phyloP scores from a whole-genome alignment of 2,113 vertebrate species.

The Litocranius walleri region DNA sequence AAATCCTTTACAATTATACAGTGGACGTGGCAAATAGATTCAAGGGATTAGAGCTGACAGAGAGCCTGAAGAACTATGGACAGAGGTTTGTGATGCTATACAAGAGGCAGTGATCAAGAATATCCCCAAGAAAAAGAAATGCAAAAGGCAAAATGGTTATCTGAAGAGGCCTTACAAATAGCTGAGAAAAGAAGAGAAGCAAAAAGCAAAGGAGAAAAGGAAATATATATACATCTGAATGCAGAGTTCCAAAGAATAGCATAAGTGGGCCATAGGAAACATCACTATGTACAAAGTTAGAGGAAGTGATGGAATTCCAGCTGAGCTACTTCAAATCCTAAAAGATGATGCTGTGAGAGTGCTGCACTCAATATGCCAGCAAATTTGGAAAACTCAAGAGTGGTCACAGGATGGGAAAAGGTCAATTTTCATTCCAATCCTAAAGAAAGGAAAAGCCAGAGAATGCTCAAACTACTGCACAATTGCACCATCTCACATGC shows the following conservation, averaged over 20 bases:
- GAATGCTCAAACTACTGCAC: background rate
- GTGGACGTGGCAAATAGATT: background rate
- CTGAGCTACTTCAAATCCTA: background rate
- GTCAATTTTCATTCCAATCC: background rate
- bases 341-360: background rate
- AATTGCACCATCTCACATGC: background rate
- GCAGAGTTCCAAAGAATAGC: background rate
- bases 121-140: background rate
- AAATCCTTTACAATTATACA: background rate
- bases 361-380: background rate
- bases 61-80: background rate
- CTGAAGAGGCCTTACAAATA: background rate
- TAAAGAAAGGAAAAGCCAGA: background rate
- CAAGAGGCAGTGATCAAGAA: background rate
- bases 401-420: background rate
- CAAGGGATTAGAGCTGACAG: background rate
- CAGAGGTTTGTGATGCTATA: background rate
- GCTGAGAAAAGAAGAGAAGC: background rate
- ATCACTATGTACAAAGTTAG: background rate
- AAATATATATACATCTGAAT: background rate
- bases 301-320: background rate
- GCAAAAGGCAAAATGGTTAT: background rate
- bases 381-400: background rate
- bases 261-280: background rate
- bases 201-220: background rate